Base-by-base conservation (phyloP, 2,888 invertebrate species). In the Tyria jacobaeae region DNA sequence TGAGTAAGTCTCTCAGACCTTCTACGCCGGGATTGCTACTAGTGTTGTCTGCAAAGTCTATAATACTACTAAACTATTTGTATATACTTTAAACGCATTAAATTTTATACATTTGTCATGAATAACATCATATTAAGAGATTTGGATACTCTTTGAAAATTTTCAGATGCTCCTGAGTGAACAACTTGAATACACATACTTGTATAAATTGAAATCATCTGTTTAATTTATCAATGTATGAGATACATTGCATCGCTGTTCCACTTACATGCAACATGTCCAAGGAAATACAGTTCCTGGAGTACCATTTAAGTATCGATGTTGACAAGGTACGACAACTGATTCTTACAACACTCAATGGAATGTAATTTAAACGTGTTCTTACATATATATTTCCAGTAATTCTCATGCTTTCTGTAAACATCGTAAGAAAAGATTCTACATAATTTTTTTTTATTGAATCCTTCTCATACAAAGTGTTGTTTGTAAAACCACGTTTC, bases 401-500 rank as follows among this genome's bases (percentile, higher is more conserved):
- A 41, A 17, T 12, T 39, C 17, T 25, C 37, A 10, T 25, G 34
- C 21, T 51, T 51, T 21, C 24, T 35, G 15, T 35, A 51, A 35
- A 44, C 21, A 21, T 24, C 15, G 25, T n/a, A 1, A 3, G 15
- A 9, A 35, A 24, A 52, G 25, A 17, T 27, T 54, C 12, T 25
- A 41, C 15, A 2, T 4, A 39, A 3, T 35, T 15, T 31, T n/a
- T 31, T 56, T 56, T 35, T 17, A 47, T 9, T 3, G 35, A 47
- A 44, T 12, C 14, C n/a, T 31, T 25, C 12, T 7, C 21, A 10
- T 25, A 37, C 50, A 15, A 14, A 1, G 17, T 27, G 25, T 34
- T 52, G 44, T 52, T 58, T 44, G 44, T 14, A 24, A 35, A 51
- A 14, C 37, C 41, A 48, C 21, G 52, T 60, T 54, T 27, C 51